Evolutionary conservation across 2,888 invertebrate genomes (phyloP).

Genomic region (Pseudanteris insignis): DNA sequence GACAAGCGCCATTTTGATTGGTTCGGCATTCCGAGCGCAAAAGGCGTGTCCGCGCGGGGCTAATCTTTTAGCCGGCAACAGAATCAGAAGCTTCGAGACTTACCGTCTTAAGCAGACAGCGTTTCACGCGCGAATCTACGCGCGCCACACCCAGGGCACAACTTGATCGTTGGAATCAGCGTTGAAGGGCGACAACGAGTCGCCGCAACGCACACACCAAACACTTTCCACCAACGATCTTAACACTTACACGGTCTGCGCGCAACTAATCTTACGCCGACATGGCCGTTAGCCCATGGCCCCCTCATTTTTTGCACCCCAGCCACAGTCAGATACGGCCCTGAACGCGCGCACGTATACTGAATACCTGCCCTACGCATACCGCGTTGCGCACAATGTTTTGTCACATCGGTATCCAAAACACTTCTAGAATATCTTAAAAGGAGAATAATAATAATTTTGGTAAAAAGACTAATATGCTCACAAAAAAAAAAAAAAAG

Average conservation of each 20-base stretch:
- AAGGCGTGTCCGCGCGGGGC: slow-evolving; percentile 35
- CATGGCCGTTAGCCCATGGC: background rate
- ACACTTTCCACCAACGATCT: slow-evolving; percentile 28
- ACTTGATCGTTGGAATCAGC: slow-evolving; percentile 1
- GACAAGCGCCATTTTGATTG: slow-evolving; percentile 61
- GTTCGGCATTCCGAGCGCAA: slow-evolving; percentile 47
- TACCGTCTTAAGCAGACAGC: too few species aligned
- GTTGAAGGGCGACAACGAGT: slow-evolving; percentile 14
- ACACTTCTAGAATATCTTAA: too few species aligned
- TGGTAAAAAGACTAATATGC: too few species aligned
- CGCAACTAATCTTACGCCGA: slow-evolving; percentile 55
- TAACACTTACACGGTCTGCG: slow-evolving; percentile 63
- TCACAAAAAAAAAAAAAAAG: too few species aligned
- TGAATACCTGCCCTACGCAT: too few species aligned
- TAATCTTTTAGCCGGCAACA: background rate
- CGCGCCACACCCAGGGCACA: slow-evolving; percentile 1
- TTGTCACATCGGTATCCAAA: too few species aligned
- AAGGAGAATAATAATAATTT: too few species aligned
- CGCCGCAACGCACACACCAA: slow-evolving; percentile 11
- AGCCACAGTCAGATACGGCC: background rate
- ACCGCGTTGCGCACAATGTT: too few species aligned
- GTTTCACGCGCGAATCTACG: slow-evolving; percentile 16
- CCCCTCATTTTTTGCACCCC: slow-evolving; percentile 1
- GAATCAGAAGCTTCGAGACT: slow-evolving; percentile 16
- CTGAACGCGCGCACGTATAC: slow-evolving; percentile 5